These are phyloP conservation scores for Fringilla coelebs DNA, from an alignment of 2,797 vertebrate species.

Conservation along the genomic window DNA sequence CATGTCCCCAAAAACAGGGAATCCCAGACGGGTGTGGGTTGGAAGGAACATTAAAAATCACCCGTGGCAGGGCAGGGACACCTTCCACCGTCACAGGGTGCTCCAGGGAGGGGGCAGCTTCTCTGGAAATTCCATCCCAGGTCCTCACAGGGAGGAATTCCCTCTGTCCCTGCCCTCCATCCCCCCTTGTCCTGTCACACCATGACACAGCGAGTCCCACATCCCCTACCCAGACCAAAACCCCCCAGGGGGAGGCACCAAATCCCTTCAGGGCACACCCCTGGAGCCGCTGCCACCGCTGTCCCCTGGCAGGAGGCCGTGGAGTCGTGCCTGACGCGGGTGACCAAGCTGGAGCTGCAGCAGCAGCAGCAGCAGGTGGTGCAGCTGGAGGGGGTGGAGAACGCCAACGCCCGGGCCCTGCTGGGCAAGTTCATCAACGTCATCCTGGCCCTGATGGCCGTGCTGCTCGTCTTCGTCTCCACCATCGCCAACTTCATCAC, in stretches of 20 bases:
- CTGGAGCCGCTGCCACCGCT: background rate
- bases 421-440: constrained; percentile 98
- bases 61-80: background rate
- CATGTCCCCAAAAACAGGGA: background rate
- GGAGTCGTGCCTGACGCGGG: constrained; percentile 94
- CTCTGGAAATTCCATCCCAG: background rate
- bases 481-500: constrained; percentile 98
- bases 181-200: background rate
- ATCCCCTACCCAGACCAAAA: background rate
- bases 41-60: background rate
- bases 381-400: constrained; percentile 96
- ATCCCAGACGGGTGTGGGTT: background rate
- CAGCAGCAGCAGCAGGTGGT: constrained; percentile 99
- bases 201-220: background rate
- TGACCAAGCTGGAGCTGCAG: constrained; percentile 96
- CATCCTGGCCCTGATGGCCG: constrained; percentile 96
- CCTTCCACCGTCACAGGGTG: rapidly evolving
- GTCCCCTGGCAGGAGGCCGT: constrained; percentile 85
- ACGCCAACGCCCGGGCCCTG: constrained; percentile 93
- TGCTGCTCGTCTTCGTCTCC: constrained; percentile 97
- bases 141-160: background rate
- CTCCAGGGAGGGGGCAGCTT: background rate
- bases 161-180: background rate
- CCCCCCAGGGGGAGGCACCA: background rate
- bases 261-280: background rate